Conservation (phyloP, 2,888 invertebrate species). For the Idaea biselata region DNA sequence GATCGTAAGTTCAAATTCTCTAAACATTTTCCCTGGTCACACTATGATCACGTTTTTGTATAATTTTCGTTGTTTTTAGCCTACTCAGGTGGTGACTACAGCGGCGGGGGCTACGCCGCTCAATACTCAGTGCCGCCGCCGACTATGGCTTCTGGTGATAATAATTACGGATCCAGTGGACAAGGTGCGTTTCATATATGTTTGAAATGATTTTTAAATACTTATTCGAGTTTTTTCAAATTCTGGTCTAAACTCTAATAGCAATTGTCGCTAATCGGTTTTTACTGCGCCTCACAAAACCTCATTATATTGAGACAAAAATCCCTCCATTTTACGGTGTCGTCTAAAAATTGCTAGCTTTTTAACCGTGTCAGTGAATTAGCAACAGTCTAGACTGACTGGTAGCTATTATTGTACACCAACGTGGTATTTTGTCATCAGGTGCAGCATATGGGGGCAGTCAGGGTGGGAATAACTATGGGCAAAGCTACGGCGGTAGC, state of each 20-base stretch:
- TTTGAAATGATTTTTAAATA: not conserved
- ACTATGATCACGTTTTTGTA: not conserved
- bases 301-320: no score
- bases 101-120: constrained; percentile 63
- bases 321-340: no score
- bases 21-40: not conserved
- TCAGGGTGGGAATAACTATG: constrained; percentile 55
- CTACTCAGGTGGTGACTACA: constrained; percentile 65
- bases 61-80: constrained; percentile 35
- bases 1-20: constrained; percentile 44
- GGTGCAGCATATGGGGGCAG: constrained; percentile 55
- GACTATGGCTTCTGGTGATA: constrained; percentile 62
- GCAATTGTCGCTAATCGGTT: no score
- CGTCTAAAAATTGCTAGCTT: no score
- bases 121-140: constrained; percentile 75
- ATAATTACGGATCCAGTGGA: constrained; percentile 50
- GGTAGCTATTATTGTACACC: no score
- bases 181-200: constrained; percentile 51
- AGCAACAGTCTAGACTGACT: no score
- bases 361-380: no score
- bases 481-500: constrained; percentile 49
- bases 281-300: no score
- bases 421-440: constrained; percentile 17
- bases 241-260: constrained; percentile 34
- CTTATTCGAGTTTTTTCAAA: constrained; percentile 33